A percentile compares a stretch with the other conserved stretches of the same genome.
Evolutionary conservation across 2,113 vertebrate genomes (phyloP).

Genomic region (Halcyon malimbica): DNA sequence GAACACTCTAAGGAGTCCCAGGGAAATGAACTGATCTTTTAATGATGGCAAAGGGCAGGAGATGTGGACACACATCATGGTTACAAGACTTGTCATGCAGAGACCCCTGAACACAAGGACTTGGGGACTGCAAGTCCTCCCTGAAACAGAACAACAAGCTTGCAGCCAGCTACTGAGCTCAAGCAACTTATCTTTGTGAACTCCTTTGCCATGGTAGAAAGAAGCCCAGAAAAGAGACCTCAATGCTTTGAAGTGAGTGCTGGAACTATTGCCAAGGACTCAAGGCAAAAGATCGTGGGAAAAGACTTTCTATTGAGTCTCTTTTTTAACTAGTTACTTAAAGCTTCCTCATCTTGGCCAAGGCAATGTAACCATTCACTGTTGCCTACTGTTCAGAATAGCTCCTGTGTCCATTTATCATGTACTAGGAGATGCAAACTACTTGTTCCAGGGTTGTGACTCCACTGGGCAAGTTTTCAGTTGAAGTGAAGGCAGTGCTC

Average conservation of each 20-base stretch:
- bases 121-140: neutral
- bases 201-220: slow-evolving; percentile 1
- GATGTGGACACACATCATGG: neutral
- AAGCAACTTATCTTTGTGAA: slow-evolving; percentile 18
- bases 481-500: neutral
- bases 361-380: slow-evolving; percentile 37
- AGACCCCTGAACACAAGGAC: neutral
- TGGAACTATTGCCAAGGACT: slow-evolving; percentile 56
- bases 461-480: neutral
- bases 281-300: slow-evolving; percentile 60
- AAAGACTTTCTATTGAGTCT: slow-evolving; percentile 56
- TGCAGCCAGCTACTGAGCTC: neutral
- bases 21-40: neutral
- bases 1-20: neutral
- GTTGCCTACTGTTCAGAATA: slow-evolving; percentile 40
- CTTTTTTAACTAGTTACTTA: slow-evolving; percentile 46
- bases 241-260: slow-evolving; percentile 36
- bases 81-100: neutral
- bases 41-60: neutral
- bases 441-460: neutral
- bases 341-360: slow-evolving; percentile 37
- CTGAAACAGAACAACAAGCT: neutral
- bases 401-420: slow-evolving; percentile 29
- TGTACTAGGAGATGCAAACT: neutral
- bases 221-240: slow-evolving; percentile 39